Percentiles rank a stretch among this genome's conserved stretches.
Conservation (phyloP, 1,140 invertebrate genomes). For the Camponotus pennsylvanicus region DNA sequence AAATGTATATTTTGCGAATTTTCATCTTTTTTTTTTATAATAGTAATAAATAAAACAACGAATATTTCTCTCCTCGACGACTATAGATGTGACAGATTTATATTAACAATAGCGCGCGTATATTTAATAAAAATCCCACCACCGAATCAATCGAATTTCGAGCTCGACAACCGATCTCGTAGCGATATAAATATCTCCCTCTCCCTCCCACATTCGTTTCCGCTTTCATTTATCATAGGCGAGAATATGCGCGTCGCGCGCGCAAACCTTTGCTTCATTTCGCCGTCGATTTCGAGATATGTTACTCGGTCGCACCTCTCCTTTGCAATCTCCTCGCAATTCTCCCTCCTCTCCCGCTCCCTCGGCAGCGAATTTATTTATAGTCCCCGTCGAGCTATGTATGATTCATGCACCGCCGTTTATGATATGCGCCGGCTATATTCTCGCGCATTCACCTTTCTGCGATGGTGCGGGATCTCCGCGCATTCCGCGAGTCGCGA, state of each 20-base stretch:
- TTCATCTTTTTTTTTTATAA: background rate
- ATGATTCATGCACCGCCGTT: slow-evolving; percentile 52
- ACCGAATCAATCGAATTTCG: slow-evolving; percentile 15
- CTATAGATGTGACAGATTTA: background rate
- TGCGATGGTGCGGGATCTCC: background rate
- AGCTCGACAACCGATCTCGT: background rate
- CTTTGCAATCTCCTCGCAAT: background rate
- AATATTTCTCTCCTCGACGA: too few relatives aligned
- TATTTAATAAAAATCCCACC: background rate
- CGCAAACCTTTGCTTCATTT: slow-evolving; percentile 34
- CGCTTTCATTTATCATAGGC: slow-evolving; percentile 42
- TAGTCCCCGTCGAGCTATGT: slow-evolving; percentile 44
- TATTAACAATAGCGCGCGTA: background rate
- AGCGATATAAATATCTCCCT: slow-evolving; percentile 25
- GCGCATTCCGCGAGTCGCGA: background rate
- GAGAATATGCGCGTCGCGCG: slow-evolving; percentile 37
- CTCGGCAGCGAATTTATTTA: slow-evolving; percentile 37
- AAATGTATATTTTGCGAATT: background rate
- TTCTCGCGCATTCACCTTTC: slow-evolving; percentile 22
- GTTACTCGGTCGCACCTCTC: slow-evolving; percentile 29
- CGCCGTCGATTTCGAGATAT: slow-evolving; percentile 43
- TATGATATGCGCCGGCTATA: slow-evolving; percentile 30
- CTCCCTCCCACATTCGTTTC: background rate
- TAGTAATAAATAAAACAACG: background rate
- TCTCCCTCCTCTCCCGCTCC: background rate